Evolutionary conservation across 2,113 vertebrate species (phyloP).

Genomic region (Erythrocebus patas): DNA sequence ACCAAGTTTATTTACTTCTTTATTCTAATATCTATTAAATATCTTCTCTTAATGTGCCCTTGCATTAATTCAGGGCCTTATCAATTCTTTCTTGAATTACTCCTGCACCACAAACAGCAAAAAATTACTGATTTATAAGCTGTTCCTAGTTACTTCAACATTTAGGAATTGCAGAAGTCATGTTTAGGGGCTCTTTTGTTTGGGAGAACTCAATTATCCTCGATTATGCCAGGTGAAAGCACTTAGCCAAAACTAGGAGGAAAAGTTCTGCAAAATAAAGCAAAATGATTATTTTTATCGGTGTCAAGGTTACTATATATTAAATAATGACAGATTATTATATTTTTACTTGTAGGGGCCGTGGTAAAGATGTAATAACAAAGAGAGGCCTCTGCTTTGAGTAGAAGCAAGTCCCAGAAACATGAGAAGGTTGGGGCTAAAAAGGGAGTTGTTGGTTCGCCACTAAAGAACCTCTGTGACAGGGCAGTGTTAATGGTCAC

Average conservation of each 20-base stretch:
- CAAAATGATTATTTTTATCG: too few relatives aligned
- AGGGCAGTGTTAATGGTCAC: background rate
- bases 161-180: background rate
- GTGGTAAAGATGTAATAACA: too few relatives aligned
- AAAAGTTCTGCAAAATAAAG: too few relatives aligned
- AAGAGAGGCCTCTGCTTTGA: background rate
- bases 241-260: too few relatives aligned
- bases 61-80: background rate
- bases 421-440: background rate
- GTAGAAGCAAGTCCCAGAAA: background rate
- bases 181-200: background rate
- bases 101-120: background rate
- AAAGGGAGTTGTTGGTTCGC: too few relatives aligned
- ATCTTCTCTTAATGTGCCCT: background rate
- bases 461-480: background rate
- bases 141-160: background rate
- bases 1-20: background rate
- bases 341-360: too few relatives aligned
- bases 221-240: too few relatives aligned
- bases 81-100: background rate
- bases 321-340: too few relatives aligned
- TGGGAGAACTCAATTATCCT: background rate
- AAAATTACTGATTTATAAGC: background rate
- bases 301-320: too few relatives aligned
- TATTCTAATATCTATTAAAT: background rate